A percentile compares a stretch with the other conserved stretches of the same genome.
phyloP scores from a whole-genome alignment of 2,797 vertebrate species.

The Carduelis carduelis region DNA sequence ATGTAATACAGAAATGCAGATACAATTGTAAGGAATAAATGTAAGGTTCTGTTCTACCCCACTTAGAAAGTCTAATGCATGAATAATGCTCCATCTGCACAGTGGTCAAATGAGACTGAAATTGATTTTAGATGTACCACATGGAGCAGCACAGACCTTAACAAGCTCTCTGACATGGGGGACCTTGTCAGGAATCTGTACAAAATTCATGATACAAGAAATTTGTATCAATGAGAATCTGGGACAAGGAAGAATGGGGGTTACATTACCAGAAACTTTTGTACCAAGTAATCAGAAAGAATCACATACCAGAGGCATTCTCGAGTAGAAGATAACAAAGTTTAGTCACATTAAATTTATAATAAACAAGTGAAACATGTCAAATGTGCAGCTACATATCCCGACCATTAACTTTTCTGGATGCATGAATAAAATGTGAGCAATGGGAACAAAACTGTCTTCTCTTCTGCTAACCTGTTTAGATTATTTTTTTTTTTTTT shows the following conservation, averaged over 20 bases:
- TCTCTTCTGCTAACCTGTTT: background rate
- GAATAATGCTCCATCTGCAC: constrained; percentile 66
- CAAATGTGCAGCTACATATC: constrained; percentile 7
- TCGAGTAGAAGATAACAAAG: constrained; percentile 18
- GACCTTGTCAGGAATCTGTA: constrained; percentile 61
- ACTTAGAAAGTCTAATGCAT: constrained; percentile 66
- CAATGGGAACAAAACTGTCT: background rate
- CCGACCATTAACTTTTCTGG: constrained; percentile 32
- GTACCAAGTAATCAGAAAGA: constrained; percentile 29
- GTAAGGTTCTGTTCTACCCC: constrained; percentile 45
- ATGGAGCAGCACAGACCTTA: constrained; percentile 44
- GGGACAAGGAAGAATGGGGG: background rate
- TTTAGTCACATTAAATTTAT: constrained; percentile 62
- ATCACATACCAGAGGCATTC: background rate
- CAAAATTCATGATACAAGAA: constrained; percentile 72
- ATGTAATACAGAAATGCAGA: constrained; percentile 62
- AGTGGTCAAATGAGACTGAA: constrained; percentile 64
- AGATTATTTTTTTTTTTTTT: background rate
- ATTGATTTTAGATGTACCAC: constrained; percentile 67
- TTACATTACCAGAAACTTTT: constrained; percentile 8
- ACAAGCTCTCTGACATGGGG: constrained; percentile 58
- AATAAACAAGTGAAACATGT: constrained; percentile 32
- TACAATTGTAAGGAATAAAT: constrained; percentile 64
- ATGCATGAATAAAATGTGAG: background rate
- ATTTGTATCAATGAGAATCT: constrained; percentile 66